Percentiles rank a stretch among this genome's conserved stretches.
These are phyloP conservation scores for Scaptomyza graminum DNA, from an alignment of 1,140 invertebrate species.

Conservation along the genomic window DNA sequence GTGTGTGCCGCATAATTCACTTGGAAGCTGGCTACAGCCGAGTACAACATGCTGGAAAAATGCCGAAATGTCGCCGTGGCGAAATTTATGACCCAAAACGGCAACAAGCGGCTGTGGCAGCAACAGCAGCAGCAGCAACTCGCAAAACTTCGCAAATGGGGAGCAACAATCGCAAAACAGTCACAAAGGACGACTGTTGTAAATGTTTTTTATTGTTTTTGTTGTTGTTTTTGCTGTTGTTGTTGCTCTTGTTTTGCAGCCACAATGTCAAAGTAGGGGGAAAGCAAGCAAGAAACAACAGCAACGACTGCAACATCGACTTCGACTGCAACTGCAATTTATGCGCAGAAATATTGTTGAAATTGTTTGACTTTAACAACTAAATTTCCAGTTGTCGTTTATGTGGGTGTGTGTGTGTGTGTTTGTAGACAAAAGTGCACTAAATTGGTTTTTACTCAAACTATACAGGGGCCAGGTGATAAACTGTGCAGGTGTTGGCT, in stretches of 20 bases:
- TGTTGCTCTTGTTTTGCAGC: conserved; percentile 13
- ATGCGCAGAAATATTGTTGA: conserved; percentile 76
- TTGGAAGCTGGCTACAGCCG: conserved; percentile 40
- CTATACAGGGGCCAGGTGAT: conserved; percentile 50
- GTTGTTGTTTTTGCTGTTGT: conserved; percentile 19
- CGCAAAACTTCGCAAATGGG: conserved; percentile 32
- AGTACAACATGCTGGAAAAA: conserved; percentile 65
- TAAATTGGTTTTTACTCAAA: conserved; percentile 68
- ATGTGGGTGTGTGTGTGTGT: conserved; percentile 36
- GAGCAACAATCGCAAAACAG: conserved; percentile 43
- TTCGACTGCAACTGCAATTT: conserved; percentile 63
- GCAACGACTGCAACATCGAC: conserved; percentile 14
- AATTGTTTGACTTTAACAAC: conserved; percentile 79
- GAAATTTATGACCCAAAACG: conserved; percentile 78
- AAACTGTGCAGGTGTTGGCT: conserved; percentile 67
- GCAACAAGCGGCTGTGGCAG: conserved; percentile 58
- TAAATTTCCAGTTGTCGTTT: conserved; percentile 61
- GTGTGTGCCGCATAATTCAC: conserved; percentile 59
- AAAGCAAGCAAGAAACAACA: conserved; percentile 16
- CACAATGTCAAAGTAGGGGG: conserved; percentile 59
- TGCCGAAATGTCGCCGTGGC: conserved; percentile 73
- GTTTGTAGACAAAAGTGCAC: conserved; percentile 46
- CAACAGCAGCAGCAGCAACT: conserved; percentile 42
- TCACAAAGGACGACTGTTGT: conserved; percentile 39
- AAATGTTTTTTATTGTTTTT: conserved; percentile 22